phyloP scores from a whole-genome alignment of 1,140 invertebrate species.

The Monomorium pharaonis region DNA sequence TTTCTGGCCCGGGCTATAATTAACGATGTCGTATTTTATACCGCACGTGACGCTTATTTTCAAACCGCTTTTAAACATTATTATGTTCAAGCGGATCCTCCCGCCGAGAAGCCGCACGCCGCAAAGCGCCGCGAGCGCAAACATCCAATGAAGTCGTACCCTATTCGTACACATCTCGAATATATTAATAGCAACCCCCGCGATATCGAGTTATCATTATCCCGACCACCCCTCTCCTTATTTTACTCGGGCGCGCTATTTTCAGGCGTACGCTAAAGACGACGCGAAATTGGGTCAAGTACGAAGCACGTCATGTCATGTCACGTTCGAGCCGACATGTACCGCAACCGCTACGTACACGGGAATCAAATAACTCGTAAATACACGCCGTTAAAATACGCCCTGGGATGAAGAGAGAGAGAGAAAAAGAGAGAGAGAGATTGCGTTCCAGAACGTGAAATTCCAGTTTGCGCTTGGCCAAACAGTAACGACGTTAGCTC shows the following conservation, averaged over 20 bases:
- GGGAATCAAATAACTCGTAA: slow-evolving; percentile 33
- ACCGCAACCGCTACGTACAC: background rate
- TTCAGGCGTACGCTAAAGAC: slow-evolving; percentile 29
- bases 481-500: background rate
- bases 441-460: background rate
- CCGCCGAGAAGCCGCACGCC: too few relatives aligned
- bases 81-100: background rate
- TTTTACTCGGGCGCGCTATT: slow-evolving; percentile 47
- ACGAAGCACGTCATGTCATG: slow-evolving; percentile 34
- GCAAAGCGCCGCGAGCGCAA: background rate
- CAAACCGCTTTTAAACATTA: background rate
- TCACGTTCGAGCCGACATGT: slow-evolving; percentile 25
- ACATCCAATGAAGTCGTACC: background rate
- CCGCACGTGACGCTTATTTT: background rate
- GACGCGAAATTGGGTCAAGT: slow-evolving; percentile 44
- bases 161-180: background rate
- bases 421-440: background rate
- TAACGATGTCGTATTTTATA: background rate
- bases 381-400: background rate
- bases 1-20: background rate
- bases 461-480: background rate
- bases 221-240: slow-evolving; percentile 4
- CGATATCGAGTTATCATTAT: slow-evolving; percentile 38
- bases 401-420: too few relatives aligned
- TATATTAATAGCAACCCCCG: slow-evolving; percentile 4